Base-by-base conservation (phyloP, 2,888 invertebrate genomes). In the Phrixothrix hirtus region DNA sequence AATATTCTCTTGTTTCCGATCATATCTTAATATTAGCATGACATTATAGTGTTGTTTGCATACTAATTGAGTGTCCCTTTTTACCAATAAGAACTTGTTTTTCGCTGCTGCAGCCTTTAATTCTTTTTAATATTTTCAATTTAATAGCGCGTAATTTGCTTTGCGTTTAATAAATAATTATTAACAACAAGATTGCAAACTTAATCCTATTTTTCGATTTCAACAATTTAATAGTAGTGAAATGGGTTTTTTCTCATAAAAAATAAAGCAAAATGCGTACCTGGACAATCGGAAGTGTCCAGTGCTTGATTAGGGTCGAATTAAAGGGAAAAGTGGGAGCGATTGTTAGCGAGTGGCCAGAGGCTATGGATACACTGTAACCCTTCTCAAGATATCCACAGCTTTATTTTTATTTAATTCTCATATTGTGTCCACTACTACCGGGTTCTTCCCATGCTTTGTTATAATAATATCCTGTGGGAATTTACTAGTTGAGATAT, bases 341-440 rank as follows among this genome's bases (percentile, higher is more conserved):
- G 29, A 54, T 45, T 49, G 49, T 54, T 49, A 54, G 42, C 53
- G 47, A 54, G 35, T 54, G 49, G 48, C 48, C 54, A 54, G 44
- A 54, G 44, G 54, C 48, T 44, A 37, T 42, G 31, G 41, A 38
- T 47, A 41, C 36, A 54, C 13, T 39, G 45, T 45, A 62, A 62
- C 62, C 62, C 63, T 63, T 62, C 61, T 62, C 58, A 60, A 62
- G 60, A 62, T 60, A 47, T 54, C 55, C 47, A 30, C 46, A 47
- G 38, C 50, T 54, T 58, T 55, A 55, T 55, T 58, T 59, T 61
- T 59, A 49, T 45, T 53, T 61, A 59, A 58, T 58, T 58, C 57
- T 35, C 45, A 53, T 50, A 59, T 61, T 61, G 59, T 61, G 56
- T 55, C 56, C 57, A 51, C 50, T 12, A 51, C 55, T 55, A 51